Base-by-base conservation (phyloP, 1,140 invertebrate species). In the Plodia interpunctella region DNA sequence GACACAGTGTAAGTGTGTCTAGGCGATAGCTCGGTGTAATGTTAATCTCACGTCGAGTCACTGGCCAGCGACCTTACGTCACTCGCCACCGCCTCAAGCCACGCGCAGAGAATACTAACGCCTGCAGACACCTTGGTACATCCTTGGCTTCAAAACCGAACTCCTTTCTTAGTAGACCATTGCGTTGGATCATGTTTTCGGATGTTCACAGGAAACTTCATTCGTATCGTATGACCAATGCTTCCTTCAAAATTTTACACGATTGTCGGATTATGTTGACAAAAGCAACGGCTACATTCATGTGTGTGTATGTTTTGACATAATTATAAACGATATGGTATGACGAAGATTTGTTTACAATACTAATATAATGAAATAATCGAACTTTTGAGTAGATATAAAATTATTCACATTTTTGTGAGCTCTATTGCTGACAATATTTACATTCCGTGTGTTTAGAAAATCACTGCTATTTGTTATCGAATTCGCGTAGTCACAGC, bases 101-200 rank as follows among this genome's bases (percentile, higher is more conserved):
- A 74, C 83, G 87, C 87, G 79, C 60, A 60, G 76, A 74, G 87
- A 80, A 89, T 89, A 89, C 80, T 85, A 89, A 89, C 83, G 69
- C 70, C 74, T 78, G 62, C 76, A 72, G 74, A 78, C 81, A 80
- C 86, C 86, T 88, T 88, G 86, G 76, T 83, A 63, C 68, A 89
- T 89, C 87, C 87, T 89, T 89, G 87, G 87, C 87, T 89, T 89
- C 84, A 89, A 89, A 89, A 87, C 82, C 82, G 72, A 85, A 68
- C 84, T 83, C 87, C 84, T 87, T 89, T 85, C 84, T 83, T 82
- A 75, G 75, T 66, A 84, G 68, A 77, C 76, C 68, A 74, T 86
- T 81, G 78, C 80, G 76, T 79, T 79, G 78, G 74, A 79, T 78
- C 69, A 76, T 72, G 70, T 73, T 77, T 71, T 78, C 68, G 38